phyloP scores from a whole-genome alignment of 2,113 vertebrate genomes.

The Semicossyphus pulcher region DNA sequence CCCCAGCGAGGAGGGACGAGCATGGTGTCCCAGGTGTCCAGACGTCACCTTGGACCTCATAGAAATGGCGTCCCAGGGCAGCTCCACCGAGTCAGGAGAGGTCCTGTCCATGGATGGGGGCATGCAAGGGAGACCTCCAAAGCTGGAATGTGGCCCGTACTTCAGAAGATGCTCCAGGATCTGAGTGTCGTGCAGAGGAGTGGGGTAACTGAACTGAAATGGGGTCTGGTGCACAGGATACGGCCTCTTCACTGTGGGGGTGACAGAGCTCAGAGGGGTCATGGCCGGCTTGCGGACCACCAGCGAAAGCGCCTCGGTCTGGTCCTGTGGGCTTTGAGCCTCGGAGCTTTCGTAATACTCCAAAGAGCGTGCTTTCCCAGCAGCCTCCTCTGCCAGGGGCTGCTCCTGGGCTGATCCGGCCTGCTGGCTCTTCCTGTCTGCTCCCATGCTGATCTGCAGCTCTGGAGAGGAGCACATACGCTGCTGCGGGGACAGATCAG shows the following conservation, averaged over 20 bases:
- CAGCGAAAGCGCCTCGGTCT: conserved; percentile 79
- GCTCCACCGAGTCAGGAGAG: conserved; percentile 77
- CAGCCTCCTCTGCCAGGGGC: conserved; percentile 65
- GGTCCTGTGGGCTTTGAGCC: conserved; percentile 74
- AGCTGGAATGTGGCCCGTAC: conserved; percentile 75
- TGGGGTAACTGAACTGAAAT: conserved; percentile 77
- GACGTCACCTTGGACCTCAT: conserved; percentile 82
- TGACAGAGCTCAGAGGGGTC: conserved; percentile 68
- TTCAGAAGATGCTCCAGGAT: conserved; percentile 88
- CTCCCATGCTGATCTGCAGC: conserved; percentile 36
- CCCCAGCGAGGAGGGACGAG: conserved; percentile 65
- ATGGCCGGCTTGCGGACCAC: conserved; percentile 78
- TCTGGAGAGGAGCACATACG: conserved; percentile 70
- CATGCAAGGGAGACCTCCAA: conserved; percentile 71
- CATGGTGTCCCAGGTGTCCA: conserved; percentile 82
- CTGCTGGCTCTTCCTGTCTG: conserved; percentile 70
- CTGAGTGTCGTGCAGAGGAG: conserved; percentile 83
- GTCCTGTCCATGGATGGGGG: conserved; percentile 71
- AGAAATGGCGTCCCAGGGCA: conserved; percentile 84
- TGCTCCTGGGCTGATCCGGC: conserved; percentile 57
- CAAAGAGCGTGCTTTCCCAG: conserved; percentile 65
- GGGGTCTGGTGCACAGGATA: conserved; percentile 76
- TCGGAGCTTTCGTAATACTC: conserved; percentile 78
- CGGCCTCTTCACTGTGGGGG: conserved; percentile 79
- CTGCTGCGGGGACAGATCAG: conserved; percentile 67